Base-by-base conservation (phyloP, 92 coral and sea anemone species). In the Scolanthus callimorphus region DNA sequence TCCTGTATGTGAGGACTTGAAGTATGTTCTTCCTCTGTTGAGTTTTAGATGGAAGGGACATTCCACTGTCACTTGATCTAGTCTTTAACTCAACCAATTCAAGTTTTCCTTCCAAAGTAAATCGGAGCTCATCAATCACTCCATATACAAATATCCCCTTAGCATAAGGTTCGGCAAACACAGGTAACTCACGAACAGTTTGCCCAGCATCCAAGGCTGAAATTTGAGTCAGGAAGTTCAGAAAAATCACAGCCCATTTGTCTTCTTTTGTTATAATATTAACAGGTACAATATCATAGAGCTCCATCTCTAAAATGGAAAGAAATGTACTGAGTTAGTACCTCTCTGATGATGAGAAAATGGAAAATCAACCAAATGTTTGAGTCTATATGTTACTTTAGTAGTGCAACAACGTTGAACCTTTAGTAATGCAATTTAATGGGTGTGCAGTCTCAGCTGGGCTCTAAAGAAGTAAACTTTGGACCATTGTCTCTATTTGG, bases 71-170 rank as follows among this genome's bases (percentile, higher is more conserved):
- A 17, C 55, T 49, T 60, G 78, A 51, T 23, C 87, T 61, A 11
- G 87, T 81, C 39, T 81, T 81, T 22, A 81, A 55, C 41, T 81
- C 87, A 58, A 76, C 48, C 27, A 81, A 52, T 71, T 74, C 78
- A 2, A 59, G 67, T 17, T 81, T 63, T 44, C 78, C 73, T 20
- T 34, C 48, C 21, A 60, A 76, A 39, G 67, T 75, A 41, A 67
- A 74, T 28, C 37, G 47, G 1, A 74, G 31, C 55, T 81, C 87
- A 64, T 81, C 87, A 49, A 81, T 74, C 3, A 81, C 68, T 20
- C 87, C 87, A 31, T 67, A 31, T 4, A 81, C 69, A 39, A 81
- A 81, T 60, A 81, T 38, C 25, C 77, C 83, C 73, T 67, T 45
- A 38, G 31, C 50, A 31, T 76, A 81, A 11, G 87, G 87, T 49